Evolutionary conservation across 1,140 invertebrate species (phyloP), one percentile per base, ranked within the genome.

Genomic region (Scylla paramamosain): DNA sequence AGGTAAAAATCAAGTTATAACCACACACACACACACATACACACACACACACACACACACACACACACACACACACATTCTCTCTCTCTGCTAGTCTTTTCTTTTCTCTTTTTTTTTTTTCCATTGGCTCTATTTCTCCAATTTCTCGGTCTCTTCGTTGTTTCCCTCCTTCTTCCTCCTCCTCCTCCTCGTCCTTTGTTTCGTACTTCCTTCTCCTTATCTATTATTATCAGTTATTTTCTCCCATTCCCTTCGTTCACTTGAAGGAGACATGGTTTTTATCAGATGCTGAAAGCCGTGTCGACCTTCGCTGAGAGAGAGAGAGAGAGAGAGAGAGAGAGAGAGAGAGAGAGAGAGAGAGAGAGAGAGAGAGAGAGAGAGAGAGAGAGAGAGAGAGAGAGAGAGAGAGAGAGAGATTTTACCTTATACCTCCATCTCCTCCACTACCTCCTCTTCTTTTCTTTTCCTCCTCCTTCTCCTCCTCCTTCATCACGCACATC

Each of bases 261-360:
- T 25, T 77, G 8, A n/a, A 77, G 8, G 8, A 77, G n/a, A 77
- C 52, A 14, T 48, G 46, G 12, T 59, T 59, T 59, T 59, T 59
- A 59, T 59, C 52, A 4, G 52, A 59, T 59, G 2, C 52, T 59
- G 52, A 59, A 59, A 59, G 52, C 52, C 52, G 86, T 88, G 86
- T 28, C 88, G 14, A 28, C 45, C 88, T 45, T 25, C 31, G 1
- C 31, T 8, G 45, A 14, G 39, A 48, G 88, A 90, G 88, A 90
- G 88, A 90, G 88, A 90, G 88, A 90, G 88, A 90, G 88, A 90
- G 88, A 90, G 88, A 90, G 88, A 90, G 88, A 90, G 88, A 90
- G 88, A 90, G 88, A 90, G 88, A 90, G 88, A 90, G 88, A 90
- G 88, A 90, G 88, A 90, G 88, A 90, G 88, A 90, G 88, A 90